Base-by-base conservation (phyloP, 64 coral and sea anemone genomes). In the Montipora cactus region DNA sequence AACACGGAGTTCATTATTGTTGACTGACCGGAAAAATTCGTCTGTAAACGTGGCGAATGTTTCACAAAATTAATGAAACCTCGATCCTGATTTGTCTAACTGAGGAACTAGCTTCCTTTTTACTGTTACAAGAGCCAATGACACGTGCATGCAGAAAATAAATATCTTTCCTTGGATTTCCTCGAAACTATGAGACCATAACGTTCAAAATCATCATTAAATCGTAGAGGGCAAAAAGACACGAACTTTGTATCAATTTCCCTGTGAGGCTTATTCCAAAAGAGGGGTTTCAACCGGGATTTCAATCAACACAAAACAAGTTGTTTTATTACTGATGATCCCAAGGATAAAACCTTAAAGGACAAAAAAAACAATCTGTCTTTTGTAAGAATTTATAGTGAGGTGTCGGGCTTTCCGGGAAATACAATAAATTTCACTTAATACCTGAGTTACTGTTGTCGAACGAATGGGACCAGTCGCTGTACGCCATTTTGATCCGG, bases 401-500 rank as follows among this genome's bases (percentile, higher is more conserved):
- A 44, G 11, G 74, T 45, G 1, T 11, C 8, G 0, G 28, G 74
- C 2, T 76, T 37, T 14, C 13, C 8, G 8, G 7, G 14, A 3
- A 10, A 46, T 76, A 6, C 44, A 4, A 14, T 9, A 67, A 84
- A 47, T 68, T 47, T 7, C 47, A 47, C 37, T 44, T 80, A 71
- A 37, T 87, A 93, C 91, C 75, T 93, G 92, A 15, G 92, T 93
- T 37, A 97, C 92, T 77, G 93, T 94, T 16, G 96, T 92, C 8
- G 96, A 74, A 14, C 93, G 92, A 88, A 87, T 61, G 4, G 61
- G 87, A 2, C 87, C 87, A 3, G 91, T 91, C 46, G 68, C 82
- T 37, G 95, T 92, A 78, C 96, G 96, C 96, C 96, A 97, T 97
- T 94, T 97, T 95, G 96, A 87, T 79, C 74, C 87, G 5, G 59